A percentile compares a stretch with the other conserved stretches of the same genome.
These are phyloP conservation scores for Cerastis leucographa DNA, from an alignment of 2,888 invertebrate species.

Conservation along the genomic window DNA sequence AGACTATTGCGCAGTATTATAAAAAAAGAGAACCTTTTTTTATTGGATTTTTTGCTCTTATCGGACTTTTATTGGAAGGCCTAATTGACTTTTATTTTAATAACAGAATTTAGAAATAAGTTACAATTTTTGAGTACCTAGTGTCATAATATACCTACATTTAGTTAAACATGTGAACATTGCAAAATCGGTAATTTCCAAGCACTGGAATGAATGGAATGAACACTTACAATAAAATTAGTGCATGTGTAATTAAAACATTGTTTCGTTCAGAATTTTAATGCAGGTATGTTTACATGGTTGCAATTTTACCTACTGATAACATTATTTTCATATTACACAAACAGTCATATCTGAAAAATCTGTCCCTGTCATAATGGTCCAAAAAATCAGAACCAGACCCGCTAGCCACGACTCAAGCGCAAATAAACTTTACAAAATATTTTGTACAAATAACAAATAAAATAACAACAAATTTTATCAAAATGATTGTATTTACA, in stretches of 20 bases:
- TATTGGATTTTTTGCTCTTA: neutral
- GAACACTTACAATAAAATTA: neutral
- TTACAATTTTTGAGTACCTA: neutral
- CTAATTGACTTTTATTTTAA: neutral
- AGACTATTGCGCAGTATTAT: conserved; percentile 6
- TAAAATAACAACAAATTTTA: neutral
- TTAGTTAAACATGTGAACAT: neutral
- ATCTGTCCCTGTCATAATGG: neutral
- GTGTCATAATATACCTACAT: neutral
- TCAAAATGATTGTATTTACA: neutral
- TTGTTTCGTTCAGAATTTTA: neutral
- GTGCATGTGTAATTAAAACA: neutral
- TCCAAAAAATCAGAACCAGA: neutral
- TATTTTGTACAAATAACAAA: too few relatives aligned
- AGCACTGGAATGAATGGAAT: neutral
- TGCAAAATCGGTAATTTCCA: neutral
- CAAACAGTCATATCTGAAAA: neutral
- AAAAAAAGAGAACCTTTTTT: neutral
- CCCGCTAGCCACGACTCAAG: neutral
- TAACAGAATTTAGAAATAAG: neutral
- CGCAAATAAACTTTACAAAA: too few relatives aligned
- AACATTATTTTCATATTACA: conserved; percentile 10
- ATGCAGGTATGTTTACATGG: neutral
- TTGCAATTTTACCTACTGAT: neutral
- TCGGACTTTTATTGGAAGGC: neutral